Base-by-base conservation (phyloP, 2,888 invertebrate species). In the Griposia aprilina region DNA sequence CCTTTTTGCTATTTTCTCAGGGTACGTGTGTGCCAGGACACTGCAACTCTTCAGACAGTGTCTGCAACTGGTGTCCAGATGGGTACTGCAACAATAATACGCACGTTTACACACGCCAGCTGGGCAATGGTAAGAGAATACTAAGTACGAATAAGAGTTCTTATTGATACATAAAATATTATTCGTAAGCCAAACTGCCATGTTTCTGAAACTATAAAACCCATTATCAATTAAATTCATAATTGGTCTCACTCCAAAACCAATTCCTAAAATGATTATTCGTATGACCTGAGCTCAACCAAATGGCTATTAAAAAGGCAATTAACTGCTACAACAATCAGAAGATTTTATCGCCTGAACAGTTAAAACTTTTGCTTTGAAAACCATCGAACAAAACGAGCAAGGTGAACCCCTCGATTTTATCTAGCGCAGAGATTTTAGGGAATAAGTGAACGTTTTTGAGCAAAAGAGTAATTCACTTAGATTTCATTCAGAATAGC, bases 61-160 rank as follows among this genome's bases (percentile, higher is more conserved):
- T 83, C 23, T 96, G 97, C 92, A 96, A 96, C 92, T 96, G 96
- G 95, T 97, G 97, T 77, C 95, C 96, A 8, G 96, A 96, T 76
- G 97, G 96, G 0, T 96, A 96, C 90, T 97, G 97, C 90, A 95
- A 94, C 85, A 96, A 97, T 80, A 96, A 96, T 84, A 96, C 97
- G 0, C 93, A 95, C 69, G 83, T 94, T 15, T 95, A 96, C 85
- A 93, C 91, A 6, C 91, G 92, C 67, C 92, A 92, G 79, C 92
- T 96, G 2, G 92, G 92, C 45, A 94, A 93, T 92, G 96, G 96
- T 96, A 90, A 87, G n/a, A n/a, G n/a, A n/a, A n/a, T n/a, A n/a
- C n/a, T n/a, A n/a, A n/a, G n/a, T n/a, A n/a, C n/a, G n/a, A n/a
- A n/a, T n/a, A n/a, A n/a, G 60, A 0, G 4, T 23, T 2, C 10